Percentiles rank a stretch among this genome's conserved stretches.
Conservation (phyloP, 92 coral and sea anemone genomes). For the Porites divaricata region DNA sequence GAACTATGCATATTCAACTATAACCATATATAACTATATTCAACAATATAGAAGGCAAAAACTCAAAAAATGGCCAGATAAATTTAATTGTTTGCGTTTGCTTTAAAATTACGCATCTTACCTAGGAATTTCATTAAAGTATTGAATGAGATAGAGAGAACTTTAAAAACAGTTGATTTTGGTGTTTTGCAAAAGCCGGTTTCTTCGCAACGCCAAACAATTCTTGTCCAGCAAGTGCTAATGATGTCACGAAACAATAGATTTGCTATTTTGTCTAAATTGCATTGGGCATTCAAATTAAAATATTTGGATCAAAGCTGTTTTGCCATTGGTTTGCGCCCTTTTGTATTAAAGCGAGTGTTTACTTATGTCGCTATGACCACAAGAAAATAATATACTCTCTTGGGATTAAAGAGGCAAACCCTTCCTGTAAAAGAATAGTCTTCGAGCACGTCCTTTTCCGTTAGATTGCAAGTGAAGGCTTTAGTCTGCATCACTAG, state of each 20-base stretch:
- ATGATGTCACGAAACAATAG: not conserved
- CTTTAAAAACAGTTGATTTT: not conserved
- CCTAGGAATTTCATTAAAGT: too few relatives aligned
- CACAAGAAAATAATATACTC: not conserved
- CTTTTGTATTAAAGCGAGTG: not conserved
- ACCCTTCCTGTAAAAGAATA: not conserved
- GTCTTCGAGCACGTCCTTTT: not conserved
- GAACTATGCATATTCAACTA: too few relatives aligned
- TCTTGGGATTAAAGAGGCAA: slow-evolving; percentile 1
- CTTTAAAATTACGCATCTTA: too few relatives aligned
- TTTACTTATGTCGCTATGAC: slow-evolving; percentile 3
- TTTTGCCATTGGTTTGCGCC: not conserved
- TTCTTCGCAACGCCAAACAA: not conserved
- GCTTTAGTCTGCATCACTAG: not conserved
- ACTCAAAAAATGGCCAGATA: too few relatives aligned
- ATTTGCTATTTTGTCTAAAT: not conserved
- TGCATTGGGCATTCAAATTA: not conserved
- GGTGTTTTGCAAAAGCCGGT: not conserved
- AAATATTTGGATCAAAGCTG: not conserved
- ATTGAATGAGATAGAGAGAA: too few relatives aligned
- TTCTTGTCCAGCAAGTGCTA: slow-evolving; percentile 5
- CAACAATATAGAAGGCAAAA: too few relatives aligned
- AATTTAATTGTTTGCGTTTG: too few relatives aligned
- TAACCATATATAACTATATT: too few relatives aligned
- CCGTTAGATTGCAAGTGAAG: not conserved